Evolutionary conservation across 2,797 vertebrate genomes (phyloP), one percentile per base, ranked within the genome.

Genomic region (Craterocephalus amniculus): DNA sequence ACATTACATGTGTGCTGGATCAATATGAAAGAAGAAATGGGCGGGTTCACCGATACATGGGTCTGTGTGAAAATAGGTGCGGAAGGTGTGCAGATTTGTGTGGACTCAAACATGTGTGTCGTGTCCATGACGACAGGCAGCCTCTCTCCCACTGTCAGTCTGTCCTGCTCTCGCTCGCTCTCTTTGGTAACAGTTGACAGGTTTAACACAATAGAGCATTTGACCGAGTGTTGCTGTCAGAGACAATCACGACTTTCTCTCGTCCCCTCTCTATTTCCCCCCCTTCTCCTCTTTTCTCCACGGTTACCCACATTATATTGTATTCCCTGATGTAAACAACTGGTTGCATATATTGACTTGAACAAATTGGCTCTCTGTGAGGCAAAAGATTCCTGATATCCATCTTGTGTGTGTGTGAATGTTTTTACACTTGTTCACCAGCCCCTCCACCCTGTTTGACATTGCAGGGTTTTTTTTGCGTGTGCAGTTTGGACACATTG

Each of bases 61-160:
- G 61, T 29, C 59, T 35, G 71, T 68, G 49, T 66, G 63, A 70
- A 74, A 74, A 60, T 56, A 65, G 54, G 54, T 48, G 34, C 67
- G 20, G 63, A 71, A 62, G 74, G 51, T 74, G 71, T 72, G 60
- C 48, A 32, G 34, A 34, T 74, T 74, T 52, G 57, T 81, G 63
- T 22, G 45, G 12, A 58, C 16, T 26, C 70, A 75, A 58, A 82
- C 70, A 68, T 79, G 63, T 83, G 80, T 74, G 64, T 85, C 3
- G 77, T 89, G 85, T 85, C 84, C 85, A 92, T 90, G 86, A 88
- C 77, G 55, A 89, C 81, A 78, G 75, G 57, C 67, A 70, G 61
- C 63, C 70, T 66, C 66, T 65, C 67, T 67, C 27, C 18, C 52
- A 63, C 71, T 63, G 38, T 75, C 63, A 58, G 51, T 84, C 38